Conservation (phyloP, 2,888 invertebrate species). For the Drosophila mettleri region DNA sequence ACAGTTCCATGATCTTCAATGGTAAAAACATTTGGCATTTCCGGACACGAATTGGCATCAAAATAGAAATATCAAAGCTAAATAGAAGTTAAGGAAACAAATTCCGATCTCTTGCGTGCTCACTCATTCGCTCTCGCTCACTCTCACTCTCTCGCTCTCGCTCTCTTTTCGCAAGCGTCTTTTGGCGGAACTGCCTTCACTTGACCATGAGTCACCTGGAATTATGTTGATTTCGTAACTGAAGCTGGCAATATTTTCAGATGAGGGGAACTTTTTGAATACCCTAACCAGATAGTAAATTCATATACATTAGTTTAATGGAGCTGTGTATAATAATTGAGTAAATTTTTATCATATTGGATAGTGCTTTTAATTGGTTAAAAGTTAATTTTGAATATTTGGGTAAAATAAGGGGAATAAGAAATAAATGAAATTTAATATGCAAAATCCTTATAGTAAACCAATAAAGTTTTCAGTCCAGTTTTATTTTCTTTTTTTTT, state of each 20-base stretch:
- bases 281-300: constrained; percentile 6
- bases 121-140: constrained; percentile 5
- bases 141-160: not conserved
- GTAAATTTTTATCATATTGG: too few species aligned
- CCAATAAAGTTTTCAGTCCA: too few species aligned
- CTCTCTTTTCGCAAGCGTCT: constrained; percentile 12
- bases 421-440: too few species aligned
- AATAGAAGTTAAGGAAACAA: constrained; percentile 10
- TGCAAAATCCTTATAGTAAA: too few species aligned
- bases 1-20: constrained; percentile 77
- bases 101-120: constrained; percentile 13
- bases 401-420: too few species aligned
- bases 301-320: not conserved
- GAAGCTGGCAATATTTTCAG: constrained; percentile 14
- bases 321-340: not conserved
- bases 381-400: not conserved
- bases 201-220: constrained; percentile 43
- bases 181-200: not conserved
- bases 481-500: too few species aligned
- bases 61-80: constrained; percentile 13
- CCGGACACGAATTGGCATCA: constrained; percentile 20
- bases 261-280: constrained; percentile 23
- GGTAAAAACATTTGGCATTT: constrained; percentile 50
- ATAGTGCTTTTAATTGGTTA: not conserved
- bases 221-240: constrained; percentile 21